Base-by-base conservation (phyloP, 2,888 invertebrate species). In the Apotomis capreana region DNA sequence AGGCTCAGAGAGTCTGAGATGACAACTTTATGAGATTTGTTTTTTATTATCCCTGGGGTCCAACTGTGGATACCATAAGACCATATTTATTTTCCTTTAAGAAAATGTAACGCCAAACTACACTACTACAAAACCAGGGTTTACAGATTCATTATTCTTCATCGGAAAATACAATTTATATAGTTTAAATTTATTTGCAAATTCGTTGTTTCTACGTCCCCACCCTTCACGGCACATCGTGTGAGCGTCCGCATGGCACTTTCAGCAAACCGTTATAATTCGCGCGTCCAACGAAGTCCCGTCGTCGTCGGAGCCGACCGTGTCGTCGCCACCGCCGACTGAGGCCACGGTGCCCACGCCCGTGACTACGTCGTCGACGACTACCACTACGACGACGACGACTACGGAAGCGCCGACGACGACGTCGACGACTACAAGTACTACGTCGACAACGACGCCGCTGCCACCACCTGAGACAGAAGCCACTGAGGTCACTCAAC, bases 181-280 rank as follows among this genome's bases (percentile, higher is more conserved):
- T 0, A 49, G 49, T 9, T 10, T 49, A 6, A 8, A 8, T 49
- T 49, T 10, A 49, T 10, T 9, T 49, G 9, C 40, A 40, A 40
- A 73, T 51, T 63, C 80, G 83, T 88, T 90, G 87, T 90, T 87
- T 84, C 82, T 79, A 80, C 85, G 86, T 87, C 81, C 78, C 76
- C 77, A 80, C 78, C 76, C 74, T 82, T 81, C 87, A 86, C 85
- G 81, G 86, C 89, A 91, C 91, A 85, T 84, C 84, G 88, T 90
- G 92, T 92, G 91, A 91, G 92, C 87, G 89, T 89, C 87, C 83
- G 92, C 92, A 92, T 92, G 92, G 88, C 92, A 91, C 92, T 92
- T 93, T 92, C 93, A 93, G 93, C 93, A 92, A 86, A 93, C 93
- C 75, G 91, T 93, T 82, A 89, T 91, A 85, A 92, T 93, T 80